Base-by-base conservation (phyloP, 2,113 vertebrate genomes). In the Hippocampus comes region DNA sequence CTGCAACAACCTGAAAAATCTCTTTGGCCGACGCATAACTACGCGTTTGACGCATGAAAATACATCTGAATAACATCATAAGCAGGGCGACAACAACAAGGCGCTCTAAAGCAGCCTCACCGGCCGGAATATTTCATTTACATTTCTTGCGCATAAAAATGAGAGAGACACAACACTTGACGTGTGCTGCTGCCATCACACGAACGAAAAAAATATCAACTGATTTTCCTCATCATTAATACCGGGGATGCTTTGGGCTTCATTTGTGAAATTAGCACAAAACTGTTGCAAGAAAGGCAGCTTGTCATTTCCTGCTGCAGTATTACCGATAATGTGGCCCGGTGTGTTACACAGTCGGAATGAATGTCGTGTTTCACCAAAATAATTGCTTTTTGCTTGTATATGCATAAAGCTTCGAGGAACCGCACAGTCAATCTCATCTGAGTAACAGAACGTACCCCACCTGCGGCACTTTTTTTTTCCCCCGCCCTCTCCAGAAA, bases 341-440 rank as follows among this genome's bases (percentile, higher is more conserved):
- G 64, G 67, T 73, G 68, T 82, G 79, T 83, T 84, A 75, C 80
- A 77, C 72, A 71, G 41, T 43, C 41, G 9, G 4, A 77, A 70
- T 60, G 80, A 83, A 83, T 78, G 80, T 74, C 73, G 72, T 74
- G 63, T 78, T 74, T 63, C 66, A 15, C 46, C 63, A 46, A 82
- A 80, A 84, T 87, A 88, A 89, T 88, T 80, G 77, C 76, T 73
- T 75, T 60, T 73, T 74, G 56, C 71, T 55, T 78, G 65, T 67
- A 70, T 68, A 78, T 75, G 65, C 66, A 81, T 68, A 64, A 78
- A 66, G 57, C 73, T 71, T 73, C 17, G 10, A 15, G 69, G 48
- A 68, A 64, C 17, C 59, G 74, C 42, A 18, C 27, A 69, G 20
- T 72, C 67, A 51, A 78, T 79, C 70, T 70, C 77, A 78, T 61